Evolutionary conservation across 2,113 vertebrate genomes (phyloP), one percentile per base, ranked within the genome.

Genomic region (Sturnira hondurensis): DNA sequence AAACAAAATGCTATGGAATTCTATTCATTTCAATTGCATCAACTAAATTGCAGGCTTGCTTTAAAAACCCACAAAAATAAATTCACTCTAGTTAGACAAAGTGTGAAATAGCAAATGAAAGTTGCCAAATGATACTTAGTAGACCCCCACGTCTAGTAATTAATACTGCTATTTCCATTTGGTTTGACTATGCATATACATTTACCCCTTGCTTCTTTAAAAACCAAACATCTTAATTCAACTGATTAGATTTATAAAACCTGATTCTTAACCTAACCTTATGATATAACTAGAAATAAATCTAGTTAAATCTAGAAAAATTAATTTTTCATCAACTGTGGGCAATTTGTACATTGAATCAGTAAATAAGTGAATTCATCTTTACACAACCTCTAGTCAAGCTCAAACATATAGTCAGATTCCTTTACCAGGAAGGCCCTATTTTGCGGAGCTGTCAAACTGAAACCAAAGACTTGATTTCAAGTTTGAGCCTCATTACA

Each of bases 291-390:
- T 80, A 43, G 2, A 92, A 89, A 83, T 86, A 96, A 91, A 65
- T 28, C 50, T 89, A 93, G 22, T 80, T 86, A 96, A 91, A 65
- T 28, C 50, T 89, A 93, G 22, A 76, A 7, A 73, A 96, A 91
- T 85, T 63, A 93, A 81, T 5, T 78, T 95, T 91, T 47, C 20
- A 74, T 93, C 65, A 80, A 80, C 45, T 73, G 19, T 89, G n/a
- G 81, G 76, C 91, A 86, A 87, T 80, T 65, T 86, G 0, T 41
- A 67, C 4, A 63, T 28, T 56, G 31, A 76, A 7, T 74, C 28
- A 63, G 71, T 47, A 96, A 94, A 95, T 78, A 93, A 91, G 4
- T 47, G 28, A 94, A 89, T 83, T 88, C 89, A 89, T 83, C 33
- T 8, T 89, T 86, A 10, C 15, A 68, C 8, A 89, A 47, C 7